Base-by-base conservation (phyloP, 2,113 vertebrate species). In the Alaudala cheleensis region DNA sequence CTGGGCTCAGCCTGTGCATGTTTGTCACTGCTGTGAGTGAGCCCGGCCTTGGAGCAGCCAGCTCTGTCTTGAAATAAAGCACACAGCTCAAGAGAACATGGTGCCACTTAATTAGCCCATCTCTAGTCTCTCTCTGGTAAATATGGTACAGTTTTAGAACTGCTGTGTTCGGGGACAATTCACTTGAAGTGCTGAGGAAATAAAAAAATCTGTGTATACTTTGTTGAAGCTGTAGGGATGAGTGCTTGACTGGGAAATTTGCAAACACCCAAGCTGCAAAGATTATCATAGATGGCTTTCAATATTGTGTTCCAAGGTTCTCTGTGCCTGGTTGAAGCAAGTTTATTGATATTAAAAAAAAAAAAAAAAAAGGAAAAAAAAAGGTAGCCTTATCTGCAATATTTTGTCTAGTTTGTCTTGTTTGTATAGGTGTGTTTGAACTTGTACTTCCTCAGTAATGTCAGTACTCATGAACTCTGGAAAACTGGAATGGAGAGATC, bases 271-370 rank as follows among this genome's bases (percentile, higher is more conserved):
- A 61, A 65, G 86, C 83, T 95, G 69, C 57, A 91, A 88, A 62
- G 73, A 51, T 78, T 29, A 56, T 90, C 66, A 24, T 77, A 85
- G 94, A 37, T 95, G 82, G 50, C 67, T 96, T 96, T 91, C 14
- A 42, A 16, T 96, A 85, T 73, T 96, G 79, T 97, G 88, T 92
- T 97, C 79, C 92, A 67, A 96, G 96, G 66, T 96, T 95, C 49
- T 92, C 61, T 96, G 94, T 97, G 89, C 89, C 92, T 97, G 72
- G 81, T 91, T 96, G 81, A 81, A 97, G 80, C 61, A 88, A 61
- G 90, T 89, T 77, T 80, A 73, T 91, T 40, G 45, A 91, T 61
- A 2, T 29, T 47, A 34, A 58, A 34, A 58, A 18, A 19, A 39
- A 76, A 39, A 53, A 34, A 58, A 34, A 58, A 53, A 34, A 58